Base-by-base conservation (phyloP, 2,797 vertebrate species). In the Agapornis canus region DNA sequence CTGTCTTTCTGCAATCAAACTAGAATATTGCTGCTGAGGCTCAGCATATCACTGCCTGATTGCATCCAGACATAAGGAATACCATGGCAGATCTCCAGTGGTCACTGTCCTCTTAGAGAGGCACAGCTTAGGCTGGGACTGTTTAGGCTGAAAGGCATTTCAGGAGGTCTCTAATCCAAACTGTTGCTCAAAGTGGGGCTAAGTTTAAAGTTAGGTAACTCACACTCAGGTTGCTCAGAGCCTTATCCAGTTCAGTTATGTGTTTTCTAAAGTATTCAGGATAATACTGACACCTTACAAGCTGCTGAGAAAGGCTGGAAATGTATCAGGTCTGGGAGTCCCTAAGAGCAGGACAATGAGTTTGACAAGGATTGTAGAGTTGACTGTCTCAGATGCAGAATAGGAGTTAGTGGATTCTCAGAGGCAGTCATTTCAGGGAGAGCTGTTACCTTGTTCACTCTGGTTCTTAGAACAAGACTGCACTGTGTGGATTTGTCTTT, bases 1-100 rank as follows among this genome's bases (percentile, higher is more conserved):
- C 65, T 80, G 81, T 84, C 86, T 94, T 92, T 95, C 87, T 89
- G 40, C 78, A 84, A 6, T 89, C 45, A 71, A 80, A 93, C 13
- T 54, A 1, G 2, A 3, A 13, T 11, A 2, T 52, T 82, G 64
- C 71, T 79, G 37, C 0, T 5, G 23, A 82, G 64, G 48, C 47
- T 94, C 14, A 39, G 61, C 31, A 6, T 68, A 14, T 79, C 66
- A 5, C 45, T 65, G 68, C 60, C 57, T 77, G 75, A 64, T 49
- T 64, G 48, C 64, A 61, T 45, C 48, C 45, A 81, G 49, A 13
- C 42, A 57, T 47, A n/a, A 42, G 39, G 45, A 82, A 18, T 0
- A 0, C 8, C 18, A 20, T 27, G 45, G 61, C 76, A 57, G 27
- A 49, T 78, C 40, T 92, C 78, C 79, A 35, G n/a, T 29, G 19